phyloP scores from a whole-genome alignment of 2,797 vertebrate genomes.

The Acipenser ruthenus region DNA sequence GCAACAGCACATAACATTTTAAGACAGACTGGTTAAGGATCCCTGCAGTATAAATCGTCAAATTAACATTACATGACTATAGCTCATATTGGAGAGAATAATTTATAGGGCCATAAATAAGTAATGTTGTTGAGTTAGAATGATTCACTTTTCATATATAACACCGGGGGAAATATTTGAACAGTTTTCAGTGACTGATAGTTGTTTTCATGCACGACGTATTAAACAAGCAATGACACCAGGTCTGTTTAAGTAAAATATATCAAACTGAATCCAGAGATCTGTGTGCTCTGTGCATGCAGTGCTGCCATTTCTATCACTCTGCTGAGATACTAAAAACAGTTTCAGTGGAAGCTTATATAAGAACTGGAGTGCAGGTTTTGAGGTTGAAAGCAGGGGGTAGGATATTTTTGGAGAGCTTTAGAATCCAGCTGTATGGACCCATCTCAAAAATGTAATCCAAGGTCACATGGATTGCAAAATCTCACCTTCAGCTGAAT shows the following conservation, averaged over 20 bases:
- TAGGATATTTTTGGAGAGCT: too few species aligned
- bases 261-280: conserved; percentile 29
- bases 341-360: too few species aligned
- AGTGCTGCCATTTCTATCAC: too few species aligned
- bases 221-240: conserved; percentile 54
- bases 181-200: conserved; percentile 57
- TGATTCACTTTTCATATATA: conserved; percentile 57
- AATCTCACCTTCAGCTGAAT: too few species aligned
- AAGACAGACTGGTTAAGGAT: conserved; percentile 10
- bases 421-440: too few species aligned
- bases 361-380: too few species aligned
- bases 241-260: conserved; percentile 29
- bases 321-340: too few species aligned
- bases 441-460: too few species aligned
- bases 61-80: conserved; percentile 65
- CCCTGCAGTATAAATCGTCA: conserved; percentile 32
- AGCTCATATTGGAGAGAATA: conserved; percentile 70
- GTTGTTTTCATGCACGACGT: conserved; percentile 48
- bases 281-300: not conserved
- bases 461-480: too few species aligned
- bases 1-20: not conserved
- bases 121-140: conserved; percentile 56
- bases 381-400: too few species aligned
- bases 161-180: conserved; percentile 64
- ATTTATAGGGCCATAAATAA: conserved; percentile 69